A percentile compares a stretch with the other conserved stretches of the same genome.
Conservation (phyloP, 2,797 vertebrate species). For the Crocidura indochinensis region DNA sequence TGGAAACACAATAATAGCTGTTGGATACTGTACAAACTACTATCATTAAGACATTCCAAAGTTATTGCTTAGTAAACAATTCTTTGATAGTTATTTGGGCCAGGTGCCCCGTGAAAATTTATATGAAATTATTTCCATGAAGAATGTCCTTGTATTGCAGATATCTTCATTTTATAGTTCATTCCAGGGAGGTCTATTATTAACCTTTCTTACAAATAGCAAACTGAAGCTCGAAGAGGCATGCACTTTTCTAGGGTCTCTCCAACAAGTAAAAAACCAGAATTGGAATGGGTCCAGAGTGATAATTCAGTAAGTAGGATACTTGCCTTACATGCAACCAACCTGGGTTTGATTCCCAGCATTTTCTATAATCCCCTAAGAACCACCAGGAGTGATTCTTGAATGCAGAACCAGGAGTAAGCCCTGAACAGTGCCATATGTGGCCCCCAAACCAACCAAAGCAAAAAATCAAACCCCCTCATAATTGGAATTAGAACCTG, state of each 20-base stretch:
- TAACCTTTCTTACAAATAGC: slow-evolving; percentile 12
- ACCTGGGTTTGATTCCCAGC: too few species aligned
- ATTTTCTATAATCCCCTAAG: too few species aligned
- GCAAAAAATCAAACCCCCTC: too few species aligned
- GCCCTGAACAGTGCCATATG: too few species aligned
- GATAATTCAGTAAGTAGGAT: too few species aligned
- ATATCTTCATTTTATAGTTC: background rate
- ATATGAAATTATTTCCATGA: background rate
- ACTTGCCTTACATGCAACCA: too few species aligned
- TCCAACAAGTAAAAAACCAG: too few species aligned
- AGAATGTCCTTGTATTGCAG: background rate
- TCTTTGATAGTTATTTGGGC: background rate
- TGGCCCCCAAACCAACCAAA: too few species aligned
- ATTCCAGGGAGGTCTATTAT: background rate
- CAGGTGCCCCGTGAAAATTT: background rate
- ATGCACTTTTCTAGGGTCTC: background rate
- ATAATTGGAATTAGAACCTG: background rate
- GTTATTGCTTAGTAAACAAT: background rate
- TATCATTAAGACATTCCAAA: slow-evolving; percentile 20
- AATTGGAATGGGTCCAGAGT: too few species aligned
- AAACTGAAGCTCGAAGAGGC: slow-evolving; percentile 1
- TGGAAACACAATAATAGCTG: background rate
- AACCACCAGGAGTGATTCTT: too few species aligned
- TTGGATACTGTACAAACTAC: background rate
- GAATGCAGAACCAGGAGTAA: too few species aligned